phyloP scores from a whole-genome alignment of 2,888 invertebrate genomes.

The Watsonalla cultraria region DNA sequence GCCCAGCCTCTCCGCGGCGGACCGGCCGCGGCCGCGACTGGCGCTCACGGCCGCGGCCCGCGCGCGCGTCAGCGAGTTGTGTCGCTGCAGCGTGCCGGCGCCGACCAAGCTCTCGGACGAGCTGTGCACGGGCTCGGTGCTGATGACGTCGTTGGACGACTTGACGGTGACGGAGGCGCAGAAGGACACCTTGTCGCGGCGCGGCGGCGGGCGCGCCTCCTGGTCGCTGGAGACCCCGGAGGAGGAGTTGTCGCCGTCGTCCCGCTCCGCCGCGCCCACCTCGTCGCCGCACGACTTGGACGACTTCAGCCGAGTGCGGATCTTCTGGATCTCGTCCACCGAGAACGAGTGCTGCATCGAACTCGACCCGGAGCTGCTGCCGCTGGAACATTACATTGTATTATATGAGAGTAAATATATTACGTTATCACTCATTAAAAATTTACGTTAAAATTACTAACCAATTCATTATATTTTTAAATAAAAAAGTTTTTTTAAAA shows the following conservation, averaged over 20 bases:
- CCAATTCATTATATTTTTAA: too few relatives aligned
- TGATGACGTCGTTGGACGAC: conserved; percentile 73
- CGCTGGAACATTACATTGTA: conserved; percentile 63
- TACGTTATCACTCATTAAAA: neutral
- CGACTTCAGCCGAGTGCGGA: conserved; percentile 89
- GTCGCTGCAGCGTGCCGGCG: conserved; percentile 73
- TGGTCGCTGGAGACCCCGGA: conserved; percentile 94
- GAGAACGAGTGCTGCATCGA: conserved; percentile 92
- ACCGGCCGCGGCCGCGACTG: conserved; percentile 37
- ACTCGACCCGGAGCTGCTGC: conserved; percentile 85
- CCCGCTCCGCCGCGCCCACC: conserved; percentile 77
- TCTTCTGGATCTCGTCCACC: conserved; percentile 93
- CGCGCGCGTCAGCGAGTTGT: conserved; percentile 80
- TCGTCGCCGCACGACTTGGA: conserved; percentile 94
- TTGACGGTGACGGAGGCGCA: conserved; percentile 73
- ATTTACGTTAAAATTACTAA: too few relatives aligned
- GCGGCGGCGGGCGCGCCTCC: conserved; percentile 66
- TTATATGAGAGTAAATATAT: neutral
- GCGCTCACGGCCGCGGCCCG: conserved; percentile 78
- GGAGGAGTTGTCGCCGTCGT: conserved; percentile 93
- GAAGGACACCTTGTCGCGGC: conserved; percentile 71
- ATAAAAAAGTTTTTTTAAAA: too few relatives aligned
- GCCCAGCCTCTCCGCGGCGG: conserved; percentile 68
- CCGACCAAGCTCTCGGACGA: conserved; percentile 65
- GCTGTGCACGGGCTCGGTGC: conserved; percentile 74